A percentile compares a stretch with the other conserved stretches of the same genome.
Evolutionary conservation across 1,140 invertebrate genomes (phyloP).

Genomic region (Eufriesea mexicana): DNA sequence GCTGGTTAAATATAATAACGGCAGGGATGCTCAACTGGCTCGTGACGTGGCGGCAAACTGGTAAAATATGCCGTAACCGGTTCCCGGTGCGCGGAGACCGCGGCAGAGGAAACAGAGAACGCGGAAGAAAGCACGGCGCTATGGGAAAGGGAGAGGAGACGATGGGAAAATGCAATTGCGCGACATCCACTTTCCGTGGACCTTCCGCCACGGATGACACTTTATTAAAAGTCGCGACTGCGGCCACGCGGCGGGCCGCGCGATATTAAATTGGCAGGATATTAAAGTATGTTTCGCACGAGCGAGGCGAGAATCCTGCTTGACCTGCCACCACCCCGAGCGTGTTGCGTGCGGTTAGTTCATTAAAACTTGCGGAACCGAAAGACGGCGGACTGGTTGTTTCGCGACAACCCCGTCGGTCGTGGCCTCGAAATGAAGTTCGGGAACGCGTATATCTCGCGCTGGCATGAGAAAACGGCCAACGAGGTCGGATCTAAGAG

Average conservation of each 20-base stretch:
- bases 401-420: not conserved
- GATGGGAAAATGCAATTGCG: constrained; percentile 16
- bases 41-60: not conserved
- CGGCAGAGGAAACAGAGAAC: not conserved
- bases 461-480: not conserved
- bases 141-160: no score
- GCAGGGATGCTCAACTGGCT: constrained; percentile 34
- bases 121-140: no score
- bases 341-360: not conserved
- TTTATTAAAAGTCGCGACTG: constrained; percentile 62
- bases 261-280: constrained; percentile 65
- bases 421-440: not conserved
- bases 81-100: not conserved
- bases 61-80: not conserved
- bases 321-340: not conserved
- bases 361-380: constrained; percentile 6
- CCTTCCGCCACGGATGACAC: constrained; percentile 32
- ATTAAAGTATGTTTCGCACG: constrained; percentile 63
- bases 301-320: constrained; percentile 8
- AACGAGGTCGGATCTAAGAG: not conserved
- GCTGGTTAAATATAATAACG: constrained; percentile 62
- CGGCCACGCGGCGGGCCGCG: not conserved
- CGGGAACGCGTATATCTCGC: not conserved
- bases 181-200: constrained; percentile 48
- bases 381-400: not conserved